phyloP scores from a whole-genome alignment of 2,888 invertebrate species.

The Muscina levida region DNA sequence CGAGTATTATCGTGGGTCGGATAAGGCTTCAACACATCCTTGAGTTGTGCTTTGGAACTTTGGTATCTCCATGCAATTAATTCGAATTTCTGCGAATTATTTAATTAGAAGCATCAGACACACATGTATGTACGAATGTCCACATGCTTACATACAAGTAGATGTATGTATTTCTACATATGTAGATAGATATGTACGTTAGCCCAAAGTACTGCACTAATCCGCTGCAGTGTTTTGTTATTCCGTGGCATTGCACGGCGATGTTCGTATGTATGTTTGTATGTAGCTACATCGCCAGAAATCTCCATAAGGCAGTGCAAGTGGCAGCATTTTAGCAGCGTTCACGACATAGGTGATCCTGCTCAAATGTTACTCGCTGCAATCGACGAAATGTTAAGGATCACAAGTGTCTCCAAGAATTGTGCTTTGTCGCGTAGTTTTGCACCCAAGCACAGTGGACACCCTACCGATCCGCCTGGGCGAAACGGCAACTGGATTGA shows the following conservation, averaged over 20 bases:
- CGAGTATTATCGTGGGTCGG: conserved; percentile 59
- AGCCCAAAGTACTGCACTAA: conserved; percentile 23
- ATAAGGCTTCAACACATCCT: conserved; percentile 58
- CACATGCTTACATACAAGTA: not conserved
- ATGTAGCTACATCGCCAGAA: not conserved
- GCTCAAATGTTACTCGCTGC: conserved; percentile 18
- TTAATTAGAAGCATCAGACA: conserved; percentile 78
- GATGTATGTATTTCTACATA: not conserved
- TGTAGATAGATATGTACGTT: conserved; percentile 25
- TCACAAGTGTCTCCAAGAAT: conserved; percentile 56
- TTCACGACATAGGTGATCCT: not conserved
- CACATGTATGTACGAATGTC: conserved; percentile 54
- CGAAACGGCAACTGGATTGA: too few relatives aligned
- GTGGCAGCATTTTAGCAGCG: not conserved
- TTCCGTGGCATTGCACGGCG: conserved; percentile 22
- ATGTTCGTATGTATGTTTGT: too few relatives aligned
- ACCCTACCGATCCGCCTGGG: conserved; percentile 9
- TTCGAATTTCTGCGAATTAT: conserved; percentile 81
- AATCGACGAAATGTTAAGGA: conserved; percentile 47
- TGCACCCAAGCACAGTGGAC: not conserved
- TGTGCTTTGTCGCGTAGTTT: conserved; percentile 44
- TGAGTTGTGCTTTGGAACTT: conserved; percentile 39
- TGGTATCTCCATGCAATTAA: conserved; percentile 79
- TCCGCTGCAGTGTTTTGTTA: conserved; percentile 10
- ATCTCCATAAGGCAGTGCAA: not conserved